Percentiles rank a stretch among this genome's conserved stretches.
phyloP scores from a whole-genome alignment of 2,113 vertebrate species.

The Sander vitreus region DNA sequence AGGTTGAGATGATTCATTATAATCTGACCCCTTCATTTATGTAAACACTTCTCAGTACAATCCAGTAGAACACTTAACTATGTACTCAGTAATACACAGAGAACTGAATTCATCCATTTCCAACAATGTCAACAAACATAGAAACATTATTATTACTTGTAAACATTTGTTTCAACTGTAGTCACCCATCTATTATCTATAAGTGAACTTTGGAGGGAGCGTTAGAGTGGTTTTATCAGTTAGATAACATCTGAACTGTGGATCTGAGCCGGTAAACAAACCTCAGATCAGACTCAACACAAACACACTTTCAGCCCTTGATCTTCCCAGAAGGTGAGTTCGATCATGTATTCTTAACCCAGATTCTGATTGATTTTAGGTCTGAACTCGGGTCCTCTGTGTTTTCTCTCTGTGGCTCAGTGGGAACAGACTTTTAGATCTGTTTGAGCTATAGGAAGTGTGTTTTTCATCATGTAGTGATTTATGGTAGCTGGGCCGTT shows the following conservation, averaged over 20 bases:
- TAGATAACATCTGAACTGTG: constrained; percentile 16
- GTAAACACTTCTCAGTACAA: too few relatives aligned
- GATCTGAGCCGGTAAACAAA: not conserved
- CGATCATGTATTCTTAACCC: not conserved
- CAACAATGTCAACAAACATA: too few relatives aligned
- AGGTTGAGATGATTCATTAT: too few relatives aligned
- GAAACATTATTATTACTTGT: not conserved
- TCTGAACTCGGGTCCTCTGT: not conserved
- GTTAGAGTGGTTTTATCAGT: constrained; percentile 5
- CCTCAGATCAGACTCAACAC: not conserved
- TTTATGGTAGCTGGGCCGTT: too few relatives aligned
- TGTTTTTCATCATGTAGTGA: too few relatives aligned
- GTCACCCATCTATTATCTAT: not conserved
- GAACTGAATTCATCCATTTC: too few relatives aligned
- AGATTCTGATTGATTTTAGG: not conserved
- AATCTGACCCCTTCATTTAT: too few relatives aligned
- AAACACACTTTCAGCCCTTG: not conserved
- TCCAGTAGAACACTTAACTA: too few relatives aligned
- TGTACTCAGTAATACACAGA: too few relatives aligned
- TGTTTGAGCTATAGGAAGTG: not conserved
- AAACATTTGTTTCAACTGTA: too few relatives aligned
- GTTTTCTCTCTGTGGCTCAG: not conserved
- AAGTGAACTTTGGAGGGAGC: constrained; percentile 31
- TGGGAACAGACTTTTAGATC: not conserved
- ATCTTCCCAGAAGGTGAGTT: constrained; percentile 12